phyloP scores from a whole-genome alignment of 2,113 vertebrate species.

The Pogonocichla stellata region DNA sequence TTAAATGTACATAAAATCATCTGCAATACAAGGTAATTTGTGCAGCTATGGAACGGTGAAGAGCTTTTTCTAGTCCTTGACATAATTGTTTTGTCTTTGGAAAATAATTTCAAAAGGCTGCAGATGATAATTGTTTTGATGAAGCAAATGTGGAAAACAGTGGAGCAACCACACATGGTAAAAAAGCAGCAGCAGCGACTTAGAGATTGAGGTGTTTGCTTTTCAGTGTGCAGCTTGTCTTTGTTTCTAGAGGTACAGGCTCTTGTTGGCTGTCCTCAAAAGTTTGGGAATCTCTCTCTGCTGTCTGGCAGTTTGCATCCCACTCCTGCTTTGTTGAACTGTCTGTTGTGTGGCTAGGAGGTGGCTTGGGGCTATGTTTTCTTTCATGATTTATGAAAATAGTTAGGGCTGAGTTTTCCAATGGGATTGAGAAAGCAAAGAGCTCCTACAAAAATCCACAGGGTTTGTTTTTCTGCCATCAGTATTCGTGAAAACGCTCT shows the following conservation, averaged over 20 bases:
- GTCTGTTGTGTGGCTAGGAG: background rate
- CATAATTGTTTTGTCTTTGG: constrained; percentile 62
- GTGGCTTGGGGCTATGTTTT: constrained; percentile 19
- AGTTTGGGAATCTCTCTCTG: background rate
- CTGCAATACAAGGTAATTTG: constrained; percentile 73
- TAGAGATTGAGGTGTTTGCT: background rate
- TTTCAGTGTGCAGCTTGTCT: background rate
- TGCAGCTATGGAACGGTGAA: constrained; percentile 67
- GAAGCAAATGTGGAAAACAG: constrained; percentile 55
- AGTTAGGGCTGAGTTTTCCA: background rate
- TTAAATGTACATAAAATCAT: constrained; percentile 78
- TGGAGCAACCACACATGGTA: background rate
- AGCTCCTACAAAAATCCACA: background rate
- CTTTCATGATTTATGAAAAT: constrained; percentile 8
- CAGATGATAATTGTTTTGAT: constrained; percentile 69
- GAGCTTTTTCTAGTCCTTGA: constrained; percentile 62
- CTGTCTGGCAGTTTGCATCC: background rate
- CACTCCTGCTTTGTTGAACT: background rate
- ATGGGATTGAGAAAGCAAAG: background rate
- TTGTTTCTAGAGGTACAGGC: background rate
- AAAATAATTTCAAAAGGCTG: constrained; percentile 66
- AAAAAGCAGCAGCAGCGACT: background rate
- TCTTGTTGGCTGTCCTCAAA: background rate
- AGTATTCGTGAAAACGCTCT: background rate
- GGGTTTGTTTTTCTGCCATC: background rate